A percentile compares a stretch with the other conserved stretches of the same genome.
phyloP scores from a whole-genome alignment of 2,113 vertebrate species.

The Cinclus mexicanus region DNA sequence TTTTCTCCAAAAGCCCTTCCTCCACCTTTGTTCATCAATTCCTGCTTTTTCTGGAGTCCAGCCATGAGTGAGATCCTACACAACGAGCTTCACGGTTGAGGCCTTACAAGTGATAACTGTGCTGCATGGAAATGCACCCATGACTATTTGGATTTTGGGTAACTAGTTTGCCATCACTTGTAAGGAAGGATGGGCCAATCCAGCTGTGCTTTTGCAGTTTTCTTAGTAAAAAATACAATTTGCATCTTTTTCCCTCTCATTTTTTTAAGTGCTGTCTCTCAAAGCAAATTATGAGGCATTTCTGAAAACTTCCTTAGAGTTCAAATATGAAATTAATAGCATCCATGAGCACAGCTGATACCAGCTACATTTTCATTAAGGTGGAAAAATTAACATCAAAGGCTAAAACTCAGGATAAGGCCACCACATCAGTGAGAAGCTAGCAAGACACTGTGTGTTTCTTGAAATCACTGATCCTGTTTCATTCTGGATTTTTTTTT shows the following conservation, averaged over 20 bases:
- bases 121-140: accelerated
- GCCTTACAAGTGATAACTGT: background rate
- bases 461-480: background rate
- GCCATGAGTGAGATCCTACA: accelerated
- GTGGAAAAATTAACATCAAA: background rate
- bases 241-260: background rate
- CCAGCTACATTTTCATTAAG: background rate
- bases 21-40: background rate
- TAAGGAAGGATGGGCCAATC: accelerated
- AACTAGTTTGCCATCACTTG: background rate
- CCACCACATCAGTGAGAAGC: background rate
- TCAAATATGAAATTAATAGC: background rate
- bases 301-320: background rate
- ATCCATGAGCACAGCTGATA: background rate
- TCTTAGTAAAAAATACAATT: background rate
- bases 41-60: background rate
- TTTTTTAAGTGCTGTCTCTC: background rate
- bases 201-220: background rate
- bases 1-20: background rate
- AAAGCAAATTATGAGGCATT: background rate
- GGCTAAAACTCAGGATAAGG: background rate
- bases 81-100: accelerated
- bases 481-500: background rate
- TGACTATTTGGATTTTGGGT: accelerated
- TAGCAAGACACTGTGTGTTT: background rate